Conservation (phyloP, 2,113 vertebrate genomes). For the Mormyrus iriodes region DNA sequence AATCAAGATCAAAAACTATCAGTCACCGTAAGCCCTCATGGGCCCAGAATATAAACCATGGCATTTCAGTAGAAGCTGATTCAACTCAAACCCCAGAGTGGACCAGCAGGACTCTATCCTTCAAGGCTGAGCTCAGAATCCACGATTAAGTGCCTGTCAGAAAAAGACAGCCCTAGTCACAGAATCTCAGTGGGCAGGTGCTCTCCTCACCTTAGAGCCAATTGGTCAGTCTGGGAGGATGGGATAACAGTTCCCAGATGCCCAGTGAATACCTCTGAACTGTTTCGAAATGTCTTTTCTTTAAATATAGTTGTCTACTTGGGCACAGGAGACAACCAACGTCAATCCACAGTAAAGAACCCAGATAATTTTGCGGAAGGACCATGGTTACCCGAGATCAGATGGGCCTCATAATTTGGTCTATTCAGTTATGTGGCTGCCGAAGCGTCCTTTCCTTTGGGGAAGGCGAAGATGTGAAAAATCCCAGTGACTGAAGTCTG, state of each 20-base stretch:
- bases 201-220: background rate
- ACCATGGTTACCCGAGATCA: background rate
- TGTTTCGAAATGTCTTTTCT: background rate
- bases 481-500: background rate
- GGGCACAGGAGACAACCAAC: background rate
- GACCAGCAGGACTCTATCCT: background rate
- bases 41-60: background rate
- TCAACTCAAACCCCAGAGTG: background rate
- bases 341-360: background rate
- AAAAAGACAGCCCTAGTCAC: background rate
- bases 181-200: background rate
- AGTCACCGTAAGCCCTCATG: background rate
- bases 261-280: background rate
- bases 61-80: background rate
- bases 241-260: background rate
- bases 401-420: background rate
- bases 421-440: conserved; percentile 16
- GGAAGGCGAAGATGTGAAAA: background rate
- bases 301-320: background rate
- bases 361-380: background rate
- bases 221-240: background rate
- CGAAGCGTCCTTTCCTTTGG: background rate
- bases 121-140: background rate
- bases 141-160: background rate
- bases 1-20: background rate